Evolutionary conservation across 2,888 invertebrate species (phyloP), one percentile per base, ranked within the genome.

Genomic region (Xanthostigma xanthostigma): DNA sequence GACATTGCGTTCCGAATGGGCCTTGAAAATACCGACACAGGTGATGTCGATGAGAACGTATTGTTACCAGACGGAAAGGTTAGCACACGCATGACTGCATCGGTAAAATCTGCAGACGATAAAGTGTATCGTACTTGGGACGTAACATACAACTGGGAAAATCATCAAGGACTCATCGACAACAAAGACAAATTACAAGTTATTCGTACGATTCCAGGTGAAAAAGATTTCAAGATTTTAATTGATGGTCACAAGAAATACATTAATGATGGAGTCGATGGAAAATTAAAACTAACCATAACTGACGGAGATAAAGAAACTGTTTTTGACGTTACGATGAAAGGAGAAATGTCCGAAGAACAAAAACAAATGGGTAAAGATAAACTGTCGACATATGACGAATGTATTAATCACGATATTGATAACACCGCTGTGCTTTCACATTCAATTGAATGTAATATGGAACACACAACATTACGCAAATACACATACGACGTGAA

Each of bases 191-290:
- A 63, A 51, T 39, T 63, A 36, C 56, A 58, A 12, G 36, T 69
- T 8, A 64, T 58, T 3, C 59, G 63, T 41, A 53, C 51, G 5
- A 56, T 59, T 13, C 62, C 64, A 2, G 64, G 59, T 34, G 57
- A 65, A 50, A 58, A 60, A 42, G 61, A 65, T 45, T 57, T 60
- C 14, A 63, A 63, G 58, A 57, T 69, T 13, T 67, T 67, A 53
- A 35, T 67, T n/a, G 63, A 65, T n/a, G 62, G 56, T 4, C 57
- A 55, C 14, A 61, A 62, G 49, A 60, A 53, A 34, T 67, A 52
- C 34, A 56, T 54, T 2, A 54, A 57, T 8, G 59, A 62, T 14
- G 60, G 59, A n/a, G 59, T 63, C 1, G 57, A 57, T 41, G 57
- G 58, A 12, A 59, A 61, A 48, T 36, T 64, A 36, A 60, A 51